phyloP scores from a whole-genome alignment of 2,797 vertebrate species.

The Poeciliopsis infans region DNA sequence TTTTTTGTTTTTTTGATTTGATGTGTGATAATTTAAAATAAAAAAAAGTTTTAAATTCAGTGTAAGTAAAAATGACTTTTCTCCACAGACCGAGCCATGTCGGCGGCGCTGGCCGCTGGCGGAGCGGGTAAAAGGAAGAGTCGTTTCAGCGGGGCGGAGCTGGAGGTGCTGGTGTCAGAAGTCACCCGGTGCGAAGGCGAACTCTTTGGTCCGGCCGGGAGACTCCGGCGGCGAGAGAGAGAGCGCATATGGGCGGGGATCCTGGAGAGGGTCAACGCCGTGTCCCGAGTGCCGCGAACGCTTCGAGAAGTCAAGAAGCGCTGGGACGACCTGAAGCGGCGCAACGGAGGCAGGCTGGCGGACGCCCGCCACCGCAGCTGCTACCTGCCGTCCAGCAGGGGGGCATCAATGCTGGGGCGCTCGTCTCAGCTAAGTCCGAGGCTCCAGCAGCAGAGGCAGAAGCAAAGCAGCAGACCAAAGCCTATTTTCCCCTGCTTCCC shows the following conservation, averaged over 20 bases:
- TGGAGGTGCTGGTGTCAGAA: conserved; percentile 85
- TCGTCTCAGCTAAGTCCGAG: conserved; percentile 79
- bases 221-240: conserved; percentile 82
- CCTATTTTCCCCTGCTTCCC: conserved; percentile 79
- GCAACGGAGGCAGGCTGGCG: conserved; percentile 83
- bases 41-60: background rate
- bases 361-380: conserved; percentile 83
- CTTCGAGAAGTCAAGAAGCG: conserved; percentile 86
- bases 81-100: conserved; percentile 80
- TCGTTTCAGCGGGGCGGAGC: conserved; percentile 86
- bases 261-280: conserved; percentile 84
- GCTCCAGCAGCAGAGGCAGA: conserved; percentile 79
- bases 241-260: conserved; percentile 87
- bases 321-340: conserved; percentile 86
- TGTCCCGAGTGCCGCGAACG: conserved; percentile 84
- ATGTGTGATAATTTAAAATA: background rate
- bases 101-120: conserved; percentile 80
- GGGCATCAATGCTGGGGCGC: conserved; percentile 72
- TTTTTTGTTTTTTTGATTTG: background rate
- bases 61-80: background rate
- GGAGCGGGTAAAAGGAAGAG: conserved; percentile 85
- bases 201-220: conserved; percentile 83
- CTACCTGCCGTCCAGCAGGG: conserved; percentile 80
- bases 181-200: conserved; percentile 85
- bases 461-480: conserved; percentile 78